Conservation (phyloP, 2,113 vertebrate genomes). For the Albula goreensis region DNA sequence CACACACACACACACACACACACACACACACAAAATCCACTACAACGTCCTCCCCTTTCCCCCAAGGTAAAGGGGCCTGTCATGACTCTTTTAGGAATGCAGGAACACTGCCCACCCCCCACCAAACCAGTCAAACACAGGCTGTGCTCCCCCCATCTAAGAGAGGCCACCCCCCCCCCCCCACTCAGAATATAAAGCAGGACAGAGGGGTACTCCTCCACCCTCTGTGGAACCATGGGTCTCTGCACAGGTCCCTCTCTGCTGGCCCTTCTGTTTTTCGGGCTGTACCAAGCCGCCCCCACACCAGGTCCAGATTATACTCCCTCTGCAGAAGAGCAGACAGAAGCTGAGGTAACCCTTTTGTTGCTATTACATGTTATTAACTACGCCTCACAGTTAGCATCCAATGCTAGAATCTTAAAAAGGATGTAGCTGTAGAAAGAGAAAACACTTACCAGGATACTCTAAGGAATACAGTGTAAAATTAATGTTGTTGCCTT, state of each 20-base stretch:
- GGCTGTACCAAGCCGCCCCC: conserved; percentile 46
- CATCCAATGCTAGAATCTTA: too few relatives aligned
- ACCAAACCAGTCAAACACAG: background rate
- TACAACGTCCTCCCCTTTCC: background rate
- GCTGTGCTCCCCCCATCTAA: background rate
- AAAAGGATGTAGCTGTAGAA: too few relatives aligned
- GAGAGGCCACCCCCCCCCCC: background rate
- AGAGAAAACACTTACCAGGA: too few relatives aligned
- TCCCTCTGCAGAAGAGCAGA: conserved; percentile 35
- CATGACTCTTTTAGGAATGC: background rate
- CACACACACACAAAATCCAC: background rate
- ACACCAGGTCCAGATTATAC: conserved; percentile 24
- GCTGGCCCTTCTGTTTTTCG: conserved; percentile 25
- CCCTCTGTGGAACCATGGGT: conserved; percentile 28
- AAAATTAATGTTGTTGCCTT: too few relatives aligned
- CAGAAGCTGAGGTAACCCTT: conserved; percentile 52
- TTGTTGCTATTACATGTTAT: background rate
- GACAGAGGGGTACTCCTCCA: background rate
- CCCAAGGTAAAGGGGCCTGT: background rate
- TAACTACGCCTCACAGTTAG: background rate
- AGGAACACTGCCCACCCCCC: background rate
- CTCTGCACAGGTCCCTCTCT: background rate
- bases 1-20: background rate
- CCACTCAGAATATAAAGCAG: background rate
- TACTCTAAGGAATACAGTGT: too few relatives aligned